These are phyloP conservation scores for Samia ricini DNA, from an alignment of 1,140 invertebrate species.

Conservation along the genomic window DNA sequence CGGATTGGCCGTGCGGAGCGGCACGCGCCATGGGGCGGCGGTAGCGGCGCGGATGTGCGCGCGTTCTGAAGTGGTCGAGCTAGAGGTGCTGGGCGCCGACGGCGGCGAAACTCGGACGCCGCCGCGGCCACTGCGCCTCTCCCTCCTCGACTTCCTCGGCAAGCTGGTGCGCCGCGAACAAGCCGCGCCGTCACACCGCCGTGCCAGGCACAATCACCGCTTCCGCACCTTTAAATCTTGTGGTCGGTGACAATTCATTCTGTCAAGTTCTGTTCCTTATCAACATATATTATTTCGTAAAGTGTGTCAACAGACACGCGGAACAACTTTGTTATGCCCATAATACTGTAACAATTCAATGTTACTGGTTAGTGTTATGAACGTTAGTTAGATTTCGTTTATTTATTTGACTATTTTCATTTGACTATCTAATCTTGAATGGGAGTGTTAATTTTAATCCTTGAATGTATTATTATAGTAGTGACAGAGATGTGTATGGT, in stretches of 20 bases:
- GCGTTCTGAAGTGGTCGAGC: conserved; percentile 71
- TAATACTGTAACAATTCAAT: background rate
- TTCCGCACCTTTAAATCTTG: conserved; percentile 81
- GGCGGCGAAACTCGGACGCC: conserved; percentile 52
- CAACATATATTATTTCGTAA: background rate
- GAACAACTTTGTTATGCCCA: background rate
- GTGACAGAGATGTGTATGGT: conserved; percentile 22
- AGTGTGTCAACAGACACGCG: background rate
- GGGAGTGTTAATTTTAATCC: background rate
- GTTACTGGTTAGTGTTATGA: background rate
- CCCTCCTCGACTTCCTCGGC: conserved; percentile 82
- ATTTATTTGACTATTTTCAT: background rate
- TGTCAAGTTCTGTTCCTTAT: background rate
- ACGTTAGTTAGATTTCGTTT: background rate
- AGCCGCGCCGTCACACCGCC: conserved; percentile 68
- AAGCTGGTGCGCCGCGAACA: conserved; percentile 80
- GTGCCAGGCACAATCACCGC: conserved; percentile 80
- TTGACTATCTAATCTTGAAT: background rate
- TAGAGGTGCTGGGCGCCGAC: conserved; percentile 71
- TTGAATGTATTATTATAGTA: background rate
- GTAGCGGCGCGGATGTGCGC: conserved; percentile 73
- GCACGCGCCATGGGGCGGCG: conserved; percentile 63
- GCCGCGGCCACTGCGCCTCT: conserved; percentile 76
- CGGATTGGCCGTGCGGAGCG: conserved; percentile 54
- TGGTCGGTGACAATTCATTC: conserved; percentile 76